A percentile compares a stretch with the other conserved stretches of the same genome.
Conservation (phyloP, 2,797 vertebrate species). For the Prunella strophiata region DNA sequence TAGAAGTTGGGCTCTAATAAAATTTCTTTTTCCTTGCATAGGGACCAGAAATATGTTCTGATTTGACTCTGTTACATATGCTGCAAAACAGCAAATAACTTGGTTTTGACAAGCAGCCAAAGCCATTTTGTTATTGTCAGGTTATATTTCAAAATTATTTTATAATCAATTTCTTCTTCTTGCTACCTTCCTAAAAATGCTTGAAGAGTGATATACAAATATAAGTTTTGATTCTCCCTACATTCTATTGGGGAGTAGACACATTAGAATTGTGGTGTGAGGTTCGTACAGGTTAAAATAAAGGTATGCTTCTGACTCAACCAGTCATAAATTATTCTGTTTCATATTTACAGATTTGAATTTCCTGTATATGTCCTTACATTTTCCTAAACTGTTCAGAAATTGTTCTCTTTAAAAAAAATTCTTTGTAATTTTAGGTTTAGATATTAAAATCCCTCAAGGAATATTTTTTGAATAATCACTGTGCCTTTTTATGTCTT, state of each 20-base stretch:
- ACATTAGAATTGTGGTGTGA: neutral
- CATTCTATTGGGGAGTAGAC: neutral
- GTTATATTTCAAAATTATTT: conserved; percentile 25
- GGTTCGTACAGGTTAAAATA: neutral
- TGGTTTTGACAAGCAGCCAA: neutral
- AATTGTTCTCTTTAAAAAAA: neutral
- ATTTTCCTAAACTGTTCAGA: neutral
- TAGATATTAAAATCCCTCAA: neutral
- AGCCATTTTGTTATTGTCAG: neutral
- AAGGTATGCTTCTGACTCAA: neutral
- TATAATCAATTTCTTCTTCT: neutral
- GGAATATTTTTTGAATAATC: neutral
- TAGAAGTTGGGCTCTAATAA: neutral
- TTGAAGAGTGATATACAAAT: neutral
- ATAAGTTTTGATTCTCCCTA: neutral
- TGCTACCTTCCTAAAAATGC: neutral
- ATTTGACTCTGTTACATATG: neutral
- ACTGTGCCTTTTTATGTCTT: neutral
- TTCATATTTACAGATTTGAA: conserved; percentile 15
- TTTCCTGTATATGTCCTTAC: neutral
- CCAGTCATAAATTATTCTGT: neutral
- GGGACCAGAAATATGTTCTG: neutral
- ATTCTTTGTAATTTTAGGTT: conserved; percentile 4
- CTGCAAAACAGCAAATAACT: neutral
- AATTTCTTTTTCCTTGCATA: neutral